phyloP scores from a whole-genome alignment of 2,797 vertebrate species.

The Mus minutoides region DNA sequence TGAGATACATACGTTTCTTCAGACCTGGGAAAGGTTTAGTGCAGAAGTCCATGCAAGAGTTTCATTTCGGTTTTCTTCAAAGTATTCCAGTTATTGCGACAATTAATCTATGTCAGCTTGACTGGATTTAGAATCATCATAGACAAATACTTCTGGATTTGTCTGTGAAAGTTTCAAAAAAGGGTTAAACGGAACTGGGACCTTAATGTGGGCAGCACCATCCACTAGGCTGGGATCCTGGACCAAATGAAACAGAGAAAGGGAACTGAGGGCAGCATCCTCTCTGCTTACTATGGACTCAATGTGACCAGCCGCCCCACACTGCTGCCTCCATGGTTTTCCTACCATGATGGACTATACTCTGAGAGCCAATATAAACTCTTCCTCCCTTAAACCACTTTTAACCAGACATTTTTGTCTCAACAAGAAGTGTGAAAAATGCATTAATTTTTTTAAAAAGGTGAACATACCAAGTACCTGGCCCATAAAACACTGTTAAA shows the following conservation, averaged over 20 bases:
- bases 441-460: not conserved
- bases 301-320: not conserved
- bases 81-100: not conserved
- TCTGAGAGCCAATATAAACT: not conserved
- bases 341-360: too few species aligned
- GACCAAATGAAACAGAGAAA: not conserved
- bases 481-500: not conserved
- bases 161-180: not conserved
- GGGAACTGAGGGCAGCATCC: not conserved
- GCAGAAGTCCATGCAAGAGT: not conserved
- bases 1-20: not conserved
- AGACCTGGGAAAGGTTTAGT: not conserved
- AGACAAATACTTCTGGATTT: not conserved
- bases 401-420: not conserved
- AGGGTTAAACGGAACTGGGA: not conserved
- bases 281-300: not conserved
- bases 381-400: not conserved
- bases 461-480: not conserved
- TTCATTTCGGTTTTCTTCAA: conserved; percentile 1
- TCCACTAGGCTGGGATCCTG: not conserved
- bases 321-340: not conserved
- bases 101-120: not conserved
- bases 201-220: not conserved
- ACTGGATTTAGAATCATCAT: not conserved
- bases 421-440: not conserved